Evolutionary conservation across 2,888 invertebrate genomes (phyloP), one percentile per base, ranked within the genome.

Genomic region (Lithophane socia): DNA sequence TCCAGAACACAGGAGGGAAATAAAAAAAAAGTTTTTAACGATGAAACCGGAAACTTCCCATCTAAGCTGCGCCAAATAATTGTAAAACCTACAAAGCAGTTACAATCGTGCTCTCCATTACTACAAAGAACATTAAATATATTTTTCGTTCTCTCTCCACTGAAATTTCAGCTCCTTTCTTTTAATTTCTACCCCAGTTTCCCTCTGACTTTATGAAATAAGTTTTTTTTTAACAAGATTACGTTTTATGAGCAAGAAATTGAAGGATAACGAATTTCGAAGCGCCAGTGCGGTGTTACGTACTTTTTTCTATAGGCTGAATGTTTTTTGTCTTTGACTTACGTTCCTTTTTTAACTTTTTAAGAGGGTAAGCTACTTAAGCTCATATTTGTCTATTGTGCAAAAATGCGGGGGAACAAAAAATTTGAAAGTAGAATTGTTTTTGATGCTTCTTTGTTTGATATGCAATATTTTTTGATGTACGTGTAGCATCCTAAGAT

Each of bases 181-280:
- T 95, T 95, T 95, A 94, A 95, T 95, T 95, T 91, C 88, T 92
- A 91, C 90, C 88, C 88, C 86, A 85, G 85, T 90, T 90, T 92
- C 88, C 87, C 89, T 86, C 84, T 90, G 90, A 89, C 93, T 95
- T 95, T 95, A 94, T 95, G 94, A 95, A 96, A 96, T 95, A 96
- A 96, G 94, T 96, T 96, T 94, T 93, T 92, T 91, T 80, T 83
- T 95, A 96, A 96, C 95, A 93, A 94, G 95, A 95, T 96, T 96
- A 95, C 93, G 89, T 94, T 96, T 96, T 95, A 96, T 93, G 95
- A 92, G 92, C 89, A 91, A 93, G 92, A 94, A 96, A 96, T 96
- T 95, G 95, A 91, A 90, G 94, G 93, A 94, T 95, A 95, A 95
- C 94, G 94, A 95, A 94, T 94, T 95, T 91, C 90, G 91, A 90